Evolutionary conservation across 1,140 invertebrate species (phyloP).

Genomic region (Drosophila littoralis): DNA sequence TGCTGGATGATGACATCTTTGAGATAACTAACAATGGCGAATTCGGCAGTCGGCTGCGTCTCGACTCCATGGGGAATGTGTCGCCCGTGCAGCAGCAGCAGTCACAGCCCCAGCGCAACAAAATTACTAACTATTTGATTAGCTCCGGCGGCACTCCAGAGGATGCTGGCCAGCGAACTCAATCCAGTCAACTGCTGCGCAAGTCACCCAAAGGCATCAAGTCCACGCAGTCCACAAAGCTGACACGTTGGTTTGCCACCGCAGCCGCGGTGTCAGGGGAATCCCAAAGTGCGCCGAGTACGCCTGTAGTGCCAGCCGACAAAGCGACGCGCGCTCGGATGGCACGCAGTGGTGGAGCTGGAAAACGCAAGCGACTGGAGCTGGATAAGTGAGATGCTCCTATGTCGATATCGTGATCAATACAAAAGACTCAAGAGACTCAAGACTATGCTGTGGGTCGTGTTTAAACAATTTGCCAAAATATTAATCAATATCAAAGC

Average conservation of each 20-base stretch:
- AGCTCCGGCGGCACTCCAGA: conserved; percentile 51
- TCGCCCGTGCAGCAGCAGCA: conserved; percentile 66
- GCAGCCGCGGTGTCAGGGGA: conserved; percentile 38
- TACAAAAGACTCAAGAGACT: conserved; percentile 46
- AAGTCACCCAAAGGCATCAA: conserved; percentile 70
- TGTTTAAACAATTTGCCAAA: conserved; percentile 13
- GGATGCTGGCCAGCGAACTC: conserved; percentile 26
- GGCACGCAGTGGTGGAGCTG: conserved; percentile 46
- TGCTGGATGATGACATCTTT: conserved; percentile 77
- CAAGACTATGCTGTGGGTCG: conserved; percentile 33
- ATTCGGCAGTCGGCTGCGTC: conserved; percentile 72
- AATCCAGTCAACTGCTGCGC: conserved; percentile 32
- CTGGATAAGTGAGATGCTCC: conserved; percentile 51
- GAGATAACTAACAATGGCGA: conserved; percentile 80
- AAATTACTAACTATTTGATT: conserved; percentile 80
- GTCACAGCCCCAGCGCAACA: conserved; percentile 60
- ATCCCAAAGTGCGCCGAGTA: conserved; percentile 55
- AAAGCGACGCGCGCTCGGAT: conserved; percentile 44
- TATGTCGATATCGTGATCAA: conserved; percentile 7
- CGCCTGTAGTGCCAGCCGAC: conserved; percentile 45
- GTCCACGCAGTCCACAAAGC: conserved; percentile 69
- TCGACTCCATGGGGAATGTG: conserved; percentile 68
- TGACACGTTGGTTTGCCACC: conserved; percentile 76
- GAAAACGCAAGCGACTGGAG: conserved; percentile 62
- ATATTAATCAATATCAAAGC: conserved; percentile 25